Evolutionary conservation across 2,797 vertebrate species (phyloP).

Genomic region (Microtus agrestis): DNA sequence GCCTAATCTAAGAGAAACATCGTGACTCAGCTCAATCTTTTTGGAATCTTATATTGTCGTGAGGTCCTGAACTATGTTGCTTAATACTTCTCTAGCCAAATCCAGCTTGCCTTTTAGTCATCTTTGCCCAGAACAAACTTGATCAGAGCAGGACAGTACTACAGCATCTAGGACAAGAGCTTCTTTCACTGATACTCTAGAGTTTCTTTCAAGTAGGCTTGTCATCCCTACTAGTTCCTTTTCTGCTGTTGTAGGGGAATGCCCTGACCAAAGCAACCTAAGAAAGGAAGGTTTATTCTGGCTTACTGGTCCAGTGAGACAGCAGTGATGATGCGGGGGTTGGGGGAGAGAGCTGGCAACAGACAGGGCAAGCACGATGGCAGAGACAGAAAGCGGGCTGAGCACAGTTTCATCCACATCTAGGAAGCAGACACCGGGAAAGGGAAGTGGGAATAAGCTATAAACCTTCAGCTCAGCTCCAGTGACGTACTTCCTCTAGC

Average conservation of each 20-base stretch:
- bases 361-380: background rate
- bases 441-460: background rate
- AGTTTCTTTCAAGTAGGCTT: background rate
- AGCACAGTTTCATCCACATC: background rate
- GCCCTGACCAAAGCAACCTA: background rate
- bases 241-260: background rate
- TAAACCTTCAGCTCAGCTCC: background rate
- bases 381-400: background rate
- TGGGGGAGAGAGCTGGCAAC: background rate
- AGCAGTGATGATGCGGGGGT: background rate
- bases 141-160: background rate
- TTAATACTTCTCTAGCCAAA: background rate
- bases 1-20: background rate
- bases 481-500: background rate
- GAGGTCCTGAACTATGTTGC: background rate
- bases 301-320: background rate
- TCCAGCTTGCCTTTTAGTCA: background rate
- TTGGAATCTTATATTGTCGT: too few species aligned
- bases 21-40: background rate
- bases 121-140: background rate
- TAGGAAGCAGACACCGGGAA: background rate
- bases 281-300: background rate
- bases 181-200: background rate
- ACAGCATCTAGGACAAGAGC: rapidly evolving
- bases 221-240: too few species aligned